Evolutionary conservation across 2,888 invertebrate species (phyloP).

Genomic region (Xestobium rufovillosum): DNA sequence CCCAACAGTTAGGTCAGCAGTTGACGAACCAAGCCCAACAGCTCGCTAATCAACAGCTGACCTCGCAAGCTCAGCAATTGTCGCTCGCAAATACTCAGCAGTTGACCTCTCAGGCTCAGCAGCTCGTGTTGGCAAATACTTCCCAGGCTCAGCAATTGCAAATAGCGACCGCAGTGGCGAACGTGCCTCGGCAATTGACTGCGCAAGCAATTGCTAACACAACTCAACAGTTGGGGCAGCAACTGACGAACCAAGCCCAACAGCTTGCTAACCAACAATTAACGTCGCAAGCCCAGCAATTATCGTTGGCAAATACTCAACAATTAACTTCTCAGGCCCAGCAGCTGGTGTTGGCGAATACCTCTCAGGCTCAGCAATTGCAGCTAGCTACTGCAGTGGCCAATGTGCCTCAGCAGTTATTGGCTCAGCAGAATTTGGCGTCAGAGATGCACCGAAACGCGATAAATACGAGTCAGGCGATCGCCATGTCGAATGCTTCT

Average conservation of each 20-base stretch:
- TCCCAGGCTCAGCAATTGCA: slow-evolving; percentile 33
- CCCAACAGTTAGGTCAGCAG: slow-evolving; percentile 27
- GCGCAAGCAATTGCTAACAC: slow-evolving; percentile 22
- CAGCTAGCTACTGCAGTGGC: slow-evolving; percentile 32
- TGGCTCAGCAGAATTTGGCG: slow-evolving; percentile 33
- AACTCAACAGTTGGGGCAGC: slow-evolving; percentile 23
- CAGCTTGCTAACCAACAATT: slow-evolving; percentile 36
- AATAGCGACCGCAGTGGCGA: slow-evolving; percentile 30
- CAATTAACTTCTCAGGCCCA: slow-evolving; percentile 31
- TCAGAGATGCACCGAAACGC: slow-evolving; percentile 39
- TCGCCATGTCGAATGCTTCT: slow-evolving; percentile 53
- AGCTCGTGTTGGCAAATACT: slow-evolving; percentile 30
- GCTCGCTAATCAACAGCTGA: slow-evolving; percentile 34
- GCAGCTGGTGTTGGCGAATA: slow-evolving; percentile 35
- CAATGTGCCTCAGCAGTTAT: slow-evolving; percentile 34
- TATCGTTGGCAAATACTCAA: slow-evolving; percentile 29
- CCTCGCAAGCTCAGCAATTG: slow-evolving; percentile 29
- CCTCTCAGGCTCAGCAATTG: slow-evolving; percentile 34
- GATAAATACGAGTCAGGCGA: slow-evolving; percentile 46
- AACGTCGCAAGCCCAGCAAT: slow-evolving; percentile 29
- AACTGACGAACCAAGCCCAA: slow-evolving; percentile 35
- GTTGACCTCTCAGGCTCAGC: slow-evolving; percentile 31
- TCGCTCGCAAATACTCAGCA: slow-evolving; percentile 28
- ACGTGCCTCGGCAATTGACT: slow-evolving; percentile 28
- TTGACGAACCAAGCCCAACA: slow-evolving; percentile 36